Evolutionary conservation across 2,888 invertebrate genomes (phyloP).

Genomic region (Prosapia bicincta): DNA sequence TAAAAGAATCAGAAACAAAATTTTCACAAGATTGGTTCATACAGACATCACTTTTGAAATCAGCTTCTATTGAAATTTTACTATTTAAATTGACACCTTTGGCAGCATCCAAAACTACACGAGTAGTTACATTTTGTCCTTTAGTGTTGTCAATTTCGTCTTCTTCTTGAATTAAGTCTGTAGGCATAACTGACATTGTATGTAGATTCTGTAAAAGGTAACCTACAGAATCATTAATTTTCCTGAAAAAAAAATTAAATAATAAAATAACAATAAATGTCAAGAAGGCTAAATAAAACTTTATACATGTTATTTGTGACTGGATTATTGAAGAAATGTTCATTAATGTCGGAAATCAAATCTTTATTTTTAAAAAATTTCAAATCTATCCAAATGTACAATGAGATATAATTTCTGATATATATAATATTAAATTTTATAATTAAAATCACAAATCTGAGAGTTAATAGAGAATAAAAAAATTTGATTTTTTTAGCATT

Average conservation of each 20-base stretch:
- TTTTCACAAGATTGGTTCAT: background rate
- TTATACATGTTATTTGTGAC: too few species aligned
- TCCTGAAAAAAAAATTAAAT: background rate
- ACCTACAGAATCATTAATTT: slow-evolving; percentile 18
- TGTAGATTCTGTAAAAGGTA: slow-evolving; percentile 31
- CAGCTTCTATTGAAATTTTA: background rate
- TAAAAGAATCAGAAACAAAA: background rate
- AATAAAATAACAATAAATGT: background rate
- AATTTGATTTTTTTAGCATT: too few species aligned
- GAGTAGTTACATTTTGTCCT: background rate
- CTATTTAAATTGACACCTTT: background rate
- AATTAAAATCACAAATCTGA: too few species aligned
- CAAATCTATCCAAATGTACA: too few species aligned
- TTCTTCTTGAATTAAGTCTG: slow-evolving; percentile 11
- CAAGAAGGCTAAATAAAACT: too few species aligned
- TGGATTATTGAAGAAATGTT: too few species aligned
- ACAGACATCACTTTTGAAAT: background rate
- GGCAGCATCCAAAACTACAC: background rate
- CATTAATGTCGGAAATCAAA: too few species aligned
- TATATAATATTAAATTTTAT: too few species aligned
- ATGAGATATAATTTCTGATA: too few species aligned
- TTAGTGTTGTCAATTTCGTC: slow-evolving; percentile 7
- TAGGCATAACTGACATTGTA: slow-evolving; percentile 25
- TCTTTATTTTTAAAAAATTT: too few species aligned
- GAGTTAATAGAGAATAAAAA: too few species aligned